Conservation (phyloP, 1,140 invertebrate species). For the Sminthurides bifidus region DNA sequence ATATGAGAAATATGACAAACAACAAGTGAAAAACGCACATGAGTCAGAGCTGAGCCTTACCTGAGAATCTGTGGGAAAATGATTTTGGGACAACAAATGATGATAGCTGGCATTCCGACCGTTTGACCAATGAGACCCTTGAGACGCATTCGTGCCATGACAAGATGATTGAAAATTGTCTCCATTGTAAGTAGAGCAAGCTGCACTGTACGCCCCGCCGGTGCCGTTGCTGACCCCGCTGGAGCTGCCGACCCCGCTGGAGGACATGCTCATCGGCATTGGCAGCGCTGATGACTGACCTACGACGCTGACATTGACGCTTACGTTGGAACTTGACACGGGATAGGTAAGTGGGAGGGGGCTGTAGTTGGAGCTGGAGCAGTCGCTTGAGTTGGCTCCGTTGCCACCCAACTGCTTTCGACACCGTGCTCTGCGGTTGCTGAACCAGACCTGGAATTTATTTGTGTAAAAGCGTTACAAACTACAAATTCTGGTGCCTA, state of each 20-base stretch:
- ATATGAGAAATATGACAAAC: background rate
- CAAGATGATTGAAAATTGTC: conserved; percentile 22
- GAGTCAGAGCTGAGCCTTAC: conserved; percentile 5
- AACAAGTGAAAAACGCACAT: background rate
- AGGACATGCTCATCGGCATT: conserved; percentile 2
- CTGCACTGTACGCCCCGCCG: background rate
- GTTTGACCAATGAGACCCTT: conserved; percentile 28
- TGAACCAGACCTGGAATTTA: conserved; percentile 41
- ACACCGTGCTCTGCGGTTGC: conserved; percentile 42
- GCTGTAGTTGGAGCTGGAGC: conserved; percentile 18
- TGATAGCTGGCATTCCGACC: conserved; percentile 10
- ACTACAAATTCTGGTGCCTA: too few species aligned
- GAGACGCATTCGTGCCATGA: conserved; percentile 20
- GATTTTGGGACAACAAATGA: conserved; percentile 29
- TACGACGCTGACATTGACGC: too few species aligned
- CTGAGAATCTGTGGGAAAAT: conserved; percentile 26
- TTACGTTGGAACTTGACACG: conserved; percentile 6
- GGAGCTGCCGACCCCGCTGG: conserved; percentile 10
- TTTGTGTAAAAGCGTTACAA: too few species aligned
- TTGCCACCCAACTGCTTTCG: conserved; percentile 39
- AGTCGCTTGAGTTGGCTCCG: conserved; percentile 7
- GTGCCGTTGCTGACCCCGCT: conserved; percentile 10
- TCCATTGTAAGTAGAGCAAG: conserved; percentile 1
- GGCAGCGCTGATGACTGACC: conserved; percentile 14
- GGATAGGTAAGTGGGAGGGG: conserved; percentile 23